Conservation (phyloP, 2,113 vertebrate genomes). For the Recurvirostra avosetta region DNA sequence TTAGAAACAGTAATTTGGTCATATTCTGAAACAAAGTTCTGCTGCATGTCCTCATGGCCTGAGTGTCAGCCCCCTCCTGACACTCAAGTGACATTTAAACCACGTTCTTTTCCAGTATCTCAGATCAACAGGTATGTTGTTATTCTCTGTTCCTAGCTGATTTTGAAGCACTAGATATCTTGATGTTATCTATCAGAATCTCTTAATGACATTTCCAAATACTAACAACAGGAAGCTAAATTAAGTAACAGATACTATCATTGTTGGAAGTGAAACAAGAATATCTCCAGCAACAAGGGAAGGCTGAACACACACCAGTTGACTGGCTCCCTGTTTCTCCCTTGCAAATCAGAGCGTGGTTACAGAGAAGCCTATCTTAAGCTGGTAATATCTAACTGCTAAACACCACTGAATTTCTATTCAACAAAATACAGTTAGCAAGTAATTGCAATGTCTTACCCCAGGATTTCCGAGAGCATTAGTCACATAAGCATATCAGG, state of each 20-base stretch:
- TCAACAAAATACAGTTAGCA: not conserved
- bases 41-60: not conserved
- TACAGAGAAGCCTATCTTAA: not conserved
- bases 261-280: not conserved
- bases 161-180: not conserved
- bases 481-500: no score
- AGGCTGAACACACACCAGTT: not conserved
- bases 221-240: not conserved
- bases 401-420: not conserved
- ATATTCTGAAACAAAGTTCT: accelerated
- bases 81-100: not conserved
- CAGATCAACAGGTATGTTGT: not conserved
- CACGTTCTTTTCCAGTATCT: not conserved
- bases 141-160: not conserved
- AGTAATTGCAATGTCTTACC: not conserved
- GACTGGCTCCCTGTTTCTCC: not conserved
- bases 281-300: not conserved
- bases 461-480: no score
- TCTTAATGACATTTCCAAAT: not conserved
- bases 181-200: not conserved
- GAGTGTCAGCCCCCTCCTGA: not conserved
- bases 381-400: not conserved
- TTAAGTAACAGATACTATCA: not conserved
- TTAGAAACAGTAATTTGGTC: not conserved
- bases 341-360: not conserved